Percentiles rank a stretch among this genome's conserved stretches.
phyloP scores from a whole-genome alignment of 2,888 invertebrate genomes.

The Tryphoninae sp. region DNA sequence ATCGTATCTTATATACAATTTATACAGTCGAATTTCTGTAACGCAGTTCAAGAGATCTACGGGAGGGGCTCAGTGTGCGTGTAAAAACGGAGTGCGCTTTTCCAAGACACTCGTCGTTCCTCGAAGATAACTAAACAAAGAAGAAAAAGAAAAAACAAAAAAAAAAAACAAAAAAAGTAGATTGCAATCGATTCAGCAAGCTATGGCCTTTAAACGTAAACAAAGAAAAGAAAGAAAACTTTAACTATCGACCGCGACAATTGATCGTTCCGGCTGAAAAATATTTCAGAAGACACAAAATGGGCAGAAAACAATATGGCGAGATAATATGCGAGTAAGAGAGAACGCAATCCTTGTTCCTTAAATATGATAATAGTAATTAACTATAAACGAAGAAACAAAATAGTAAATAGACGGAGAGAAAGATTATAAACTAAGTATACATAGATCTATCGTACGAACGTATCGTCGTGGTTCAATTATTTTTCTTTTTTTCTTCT shows the following conservation, averaged over 20 bases:
- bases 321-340: constrained; percentile 9
- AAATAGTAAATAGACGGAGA: constrained; percentile 53
- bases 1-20: constrained; percentile 39
- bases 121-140: not conserved
- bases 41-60: constrained; percentile 2
- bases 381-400: constrained; percentile 55
- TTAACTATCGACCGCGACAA: constrained; percentile 33
- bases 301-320: constrained; percentile 25
- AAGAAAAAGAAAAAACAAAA: not conserved
- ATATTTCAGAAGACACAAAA: constrained; percentile 27
- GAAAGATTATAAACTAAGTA: constrained; percentile 55
- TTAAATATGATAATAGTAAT: constrained; percentile 60
- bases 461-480: constrained; percentile 33
- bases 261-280: constrained; percentile 36
- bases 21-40: constrained; percentile 39
- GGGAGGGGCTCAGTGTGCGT: not conserved
- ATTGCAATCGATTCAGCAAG: constrained; percentile 20
- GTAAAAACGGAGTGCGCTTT: not conserved
- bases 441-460: constrained; percentile 49
- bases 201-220: constrained; percentile 17
- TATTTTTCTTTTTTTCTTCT: constrained; percentile 4
- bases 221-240: not conserved
- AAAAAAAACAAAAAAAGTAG: not conserved
- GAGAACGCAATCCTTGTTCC: constrained; percentile 60
- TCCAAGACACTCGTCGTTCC: not conserved